Conservation (phyloP, 1,140 invertebrate species). For the Ooceraea biroi region DNA sequence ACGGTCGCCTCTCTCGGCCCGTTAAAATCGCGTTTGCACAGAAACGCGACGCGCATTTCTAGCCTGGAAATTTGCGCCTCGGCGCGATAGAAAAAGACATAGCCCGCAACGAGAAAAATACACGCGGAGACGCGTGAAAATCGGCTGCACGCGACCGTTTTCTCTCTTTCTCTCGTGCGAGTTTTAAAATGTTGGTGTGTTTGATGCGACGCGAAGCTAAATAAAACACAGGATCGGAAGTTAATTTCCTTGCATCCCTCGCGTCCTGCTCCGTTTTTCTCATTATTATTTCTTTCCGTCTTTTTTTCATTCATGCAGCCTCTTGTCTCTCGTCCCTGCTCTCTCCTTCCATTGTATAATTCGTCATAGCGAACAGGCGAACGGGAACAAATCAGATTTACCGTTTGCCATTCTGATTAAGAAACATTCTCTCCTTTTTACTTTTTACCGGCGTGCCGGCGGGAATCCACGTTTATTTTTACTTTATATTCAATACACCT, state of each 20-base stretch:
- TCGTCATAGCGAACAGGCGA: conserved; percentile 64
- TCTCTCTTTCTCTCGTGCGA: background rate
- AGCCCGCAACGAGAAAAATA: conserved; percentile 17
- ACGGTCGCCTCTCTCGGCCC: conserved; percentile 1
- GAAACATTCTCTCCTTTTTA: conserved; percentile 18
- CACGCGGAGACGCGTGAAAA: conserved; percentile 14
- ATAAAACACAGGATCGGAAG: conserved; percentile 63
- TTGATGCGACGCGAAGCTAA: conserved; percentile 65
- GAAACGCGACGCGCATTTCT: conserved; percentile 36
- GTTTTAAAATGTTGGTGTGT: conserved; percentile 55
- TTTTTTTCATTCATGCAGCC: background rate
- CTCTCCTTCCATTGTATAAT: conserved; percentile 39
- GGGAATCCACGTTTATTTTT: conserved; percentile 32
- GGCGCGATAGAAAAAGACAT: conserved; percentile 36
- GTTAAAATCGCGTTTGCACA: conserved; percentile 14
- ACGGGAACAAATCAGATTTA: conserved; percentile 68
- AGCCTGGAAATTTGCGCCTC: conserved; percentile 44
- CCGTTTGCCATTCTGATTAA: conserved; percentile 59
- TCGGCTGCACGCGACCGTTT: conserved; percentile 29
- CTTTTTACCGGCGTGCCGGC: background rate
- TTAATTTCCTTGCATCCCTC: conserved; percentile 67
- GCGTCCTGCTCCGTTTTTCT: conserved; percentile 61
- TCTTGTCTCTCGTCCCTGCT: background rate
- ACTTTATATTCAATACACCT: background rate
- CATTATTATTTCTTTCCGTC: conserved; percentile 58